Conservation (phyloP, 2,113 vertebrate genomes). For the Illadopsis cleaveri region DNA sequence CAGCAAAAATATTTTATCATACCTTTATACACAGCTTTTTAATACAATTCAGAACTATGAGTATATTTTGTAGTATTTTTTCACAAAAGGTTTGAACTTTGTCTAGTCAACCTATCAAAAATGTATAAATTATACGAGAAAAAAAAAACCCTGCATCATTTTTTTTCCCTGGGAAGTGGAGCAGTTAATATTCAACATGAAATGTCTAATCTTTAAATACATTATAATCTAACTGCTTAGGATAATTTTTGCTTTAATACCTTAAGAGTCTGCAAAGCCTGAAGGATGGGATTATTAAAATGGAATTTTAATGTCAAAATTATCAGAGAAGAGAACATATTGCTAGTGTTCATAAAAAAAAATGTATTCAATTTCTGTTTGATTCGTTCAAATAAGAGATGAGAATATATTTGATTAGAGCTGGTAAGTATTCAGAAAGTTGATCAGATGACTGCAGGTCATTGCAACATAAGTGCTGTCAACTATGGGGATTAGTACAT, state of each 20-base stretch:
- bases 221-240: constrained; percentile 94
- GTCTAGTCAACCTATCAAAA: constrained; percentile 63
- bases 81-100: constrained; percentile 57
- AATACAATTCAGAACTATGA: background rate
- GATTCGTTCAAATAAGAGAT: constrained; percentile 83
- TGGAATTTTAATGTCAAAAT: constrained; percentile 98
- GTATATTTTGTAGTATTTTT: constrained; percentile 41
- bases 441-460: constrained; percentile 79
- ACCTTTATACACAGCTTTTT: constrained; percentile 12
- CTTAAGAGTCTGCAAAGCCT: constrained; percentile 99
- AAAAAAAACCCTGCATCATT: constrained; percentile 47
- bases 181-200: constrained; percentile 93
- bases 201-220: constrained; percentile 98
- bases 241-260: constrained; percentile 99
- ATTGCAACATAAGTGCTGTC: constrained; percentile 66
- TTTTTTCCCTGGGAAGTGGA: constrained; percentile 87
- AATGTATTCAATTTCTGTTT: constrained; percentile 81
- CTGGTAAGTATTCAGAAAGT: constrained; percentile 76
- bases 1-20: constrained; percentile 22
- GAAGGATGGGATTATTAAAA: constrained; percentile 99
- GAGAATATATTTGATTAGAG: constrained; percentile 80
- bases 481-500: constrained; percentile 60
- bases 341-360: constrained; percentile 84
- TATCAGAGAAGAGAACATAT: constrained; percentile 94
- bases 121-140: constrained; percentile 67